These are phyloP conservation scores for Apteryx owenii DNA, from an alignment of 2,113 vertebrate genomes.

Conservation along the genomic window DNA sequence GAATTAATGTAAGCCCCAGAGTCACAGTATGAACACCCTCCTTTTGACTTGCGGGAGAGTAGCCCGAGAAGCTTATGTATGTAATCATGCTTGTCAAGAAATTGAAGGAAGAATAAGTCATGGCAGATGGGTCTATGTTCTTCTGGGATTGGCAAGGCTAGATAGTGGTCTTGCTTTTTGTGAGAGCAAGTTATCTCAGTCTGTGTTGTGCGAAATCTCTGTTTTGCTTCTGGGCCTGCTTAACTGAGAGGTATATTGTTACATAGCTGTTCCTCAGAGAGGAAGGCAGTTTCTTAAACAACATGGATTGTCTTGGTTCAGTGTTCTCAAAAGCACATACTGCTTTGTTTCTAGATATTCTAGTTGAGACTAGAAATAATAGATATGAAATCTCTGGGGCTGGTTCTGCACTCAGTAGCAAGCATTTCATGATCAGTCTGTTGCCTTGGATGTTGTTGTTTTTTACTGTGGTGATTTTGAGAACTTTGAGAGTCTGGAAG, in stretches of 20 bases:
- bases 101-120: not conserved
- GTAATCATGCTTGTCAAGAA: not conserved
- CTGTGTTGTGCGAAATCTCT: not conserved
- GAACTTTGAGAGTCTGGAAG: not conserved
- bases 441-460: not conserved
- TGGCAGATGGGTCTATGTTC: not conserved
- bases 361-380: not conserved
- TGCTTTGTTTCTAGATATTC: not conserved
- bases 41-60: not conserved
- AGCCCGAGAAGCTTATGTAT: not conserved
- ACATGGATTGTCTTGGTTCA: not conserved
- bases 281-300: not conserved
- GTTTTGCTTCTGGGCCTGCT: not conserved
- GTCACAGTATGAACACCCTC: rapidly evolving
- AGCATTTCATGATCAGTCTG: not conserved
- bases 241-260: rapidly evolving
- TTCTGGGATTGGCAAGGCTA: no score
- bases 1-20: rapidly evolving
- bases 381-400: not conserved
- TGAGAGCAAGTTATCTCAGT: rapidly evolving
- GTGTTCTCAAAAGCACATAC: not conserved
- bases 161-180: not conserved
- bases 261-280: no score
- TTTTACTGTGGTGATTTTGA: not conserved
- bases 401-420: not conserved